phyloP scores from a whole-genome alignment of 2,888 invertebrate genomes.

The Seira musarum region DNA sequence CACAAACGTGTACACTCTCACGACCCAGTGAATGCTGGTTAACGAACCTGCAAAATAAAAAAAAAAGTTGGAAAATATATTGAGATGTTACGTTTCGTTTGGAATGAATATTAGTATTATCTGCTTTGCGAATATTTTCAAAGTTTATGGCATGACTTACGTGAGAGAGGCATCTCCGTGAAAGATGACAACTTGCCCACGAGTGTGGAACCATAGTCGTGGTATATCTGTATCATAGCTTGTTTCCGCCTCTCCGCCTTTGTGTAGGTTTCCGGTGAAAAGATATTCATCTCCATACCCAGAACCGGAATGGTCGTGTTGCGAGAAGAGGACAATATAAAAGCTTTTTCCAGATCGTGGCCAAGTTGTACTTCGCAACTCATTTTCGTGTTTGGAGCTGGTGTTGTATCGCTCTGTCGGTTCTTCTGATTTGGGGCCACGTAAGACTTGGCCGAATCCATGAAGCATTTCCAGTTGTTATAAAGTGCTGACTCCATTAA shows the following conservation, averaged over 20 bases:
- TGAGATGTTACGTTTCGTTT: too few relatives aligned
- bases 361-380: too few relatives aligned
- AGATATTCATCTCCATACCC: slow-evolving; percentile 49
- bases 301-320: slow-evolving; percentile 29
- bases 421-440: too few relatives aligned
- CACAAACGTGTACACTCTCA: slow-evolving; percentile 53
- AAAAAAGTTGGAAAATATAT: neutral
- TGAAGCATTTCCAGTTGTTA: slow-evolving; percentile 40
- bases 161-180: slow-evolving; percentile 41
- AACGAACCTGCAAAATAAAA: slow-evolving; percentile 44
- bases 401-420: too few relatives aligned
- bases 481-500: slow-evolving; percentile 37
- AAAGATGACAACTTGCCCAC: slow-evolving; percentile 41
- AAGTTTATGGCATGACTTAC: slow-evolving; percentile 36
- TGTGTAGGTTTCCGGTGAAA: slow-evolving; percentile 40
- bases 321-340: too few relatives aligned
- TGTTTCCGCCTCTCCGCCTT: slow-evolving; percentile 46
- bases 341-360: too few relatives aligned
- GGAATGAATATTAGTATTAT: too few relatives aligned
- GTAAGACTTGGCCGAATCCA: slow-evolving; percentile 20
- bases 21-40: slow-evolving; percentile 34
- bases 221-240: slow-evolving; percentile 57
- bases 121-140: too few relatives aligned
- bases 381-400: too few relatives aligned
- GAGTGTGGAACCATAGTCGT: slow-evolving; percentile 52